Evolutionary conservation across 1,140 invertebrate genomes (phyloP).

Genomic region (Drosophila lacteicornis): DNA sequence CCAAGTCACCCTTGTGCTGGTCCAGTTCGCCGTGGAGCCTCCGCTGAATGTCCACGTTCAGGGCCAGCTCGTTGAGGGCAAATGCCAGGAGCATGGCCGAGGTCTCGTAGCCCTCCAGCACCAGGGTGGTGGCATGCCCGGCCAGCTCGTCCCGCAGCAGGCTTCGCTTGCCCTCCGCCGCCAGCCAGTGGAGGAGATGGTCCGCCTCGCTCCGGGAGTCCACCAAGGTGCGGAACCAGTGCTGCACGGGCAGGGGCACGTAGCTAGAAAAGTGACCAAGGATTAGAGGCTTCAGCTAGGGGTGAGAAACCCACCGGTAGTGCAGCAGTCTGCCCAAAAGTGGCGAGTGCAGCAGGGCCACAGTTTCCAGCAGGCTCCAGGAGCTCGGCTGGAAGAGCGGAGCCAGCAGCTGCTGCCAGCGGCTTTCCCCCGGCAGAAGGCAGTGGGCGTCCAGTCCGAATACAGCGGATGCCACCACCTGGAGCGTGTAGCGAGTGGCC

Average conservation of each 20-base stretch:
- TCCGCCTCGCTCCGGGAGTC: background rate
- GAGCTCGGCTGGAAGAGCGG: constrained; percentile 56
- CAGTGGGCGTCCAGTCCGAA: constrained; percentile 61
- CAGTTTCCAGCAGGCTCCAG: constrained; percentile 61
- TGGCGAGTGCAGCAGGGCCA: constrained; percentile 59
- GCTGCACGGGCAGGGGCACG: constrained; percentile 39
- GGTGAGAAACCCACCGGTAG: constrained; percentile 42
- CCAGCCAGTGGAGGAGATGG: constrained; percentile 48
- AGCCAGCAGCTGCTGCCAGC: constrained; percentile 43
- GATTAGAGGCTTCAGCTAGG: no score
- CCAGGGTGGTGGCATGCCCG: constrained; percentile 63
- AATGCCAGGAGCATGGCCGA: constrained; percentile 65
- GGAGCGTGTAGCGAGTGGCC: constrained; percentile 58
- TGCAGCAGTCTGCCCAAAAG: constrained; percentile 32
- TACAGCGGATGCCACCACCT: constrained; percentile 62
- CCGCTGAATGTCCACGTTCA: constrained; percentile 86
- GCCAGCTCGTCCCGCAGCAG: constrained; percentile 16
- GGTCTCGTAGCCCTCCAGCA: constrained; percentile 75
- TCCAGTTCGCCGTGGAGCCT: constrained; percentile 86
- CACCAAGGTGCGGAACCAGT: constrained; percentile 49
- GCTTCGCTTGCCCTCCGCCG: constrained; percentile 7
- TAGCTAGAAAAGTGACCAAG: constrained; percentile 32
- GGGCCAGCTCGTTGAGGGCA: constrained; percentile 84
- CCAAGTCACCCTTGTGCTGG: constrained; percentile 69
- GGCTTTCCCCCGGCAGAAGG: constrained; percentile 26